These are phyloP conservation scores for Amniataba percoides DNA, from an alignment of 2,797 vertebrate genomes.

Conservation along the genomic window DNA sequence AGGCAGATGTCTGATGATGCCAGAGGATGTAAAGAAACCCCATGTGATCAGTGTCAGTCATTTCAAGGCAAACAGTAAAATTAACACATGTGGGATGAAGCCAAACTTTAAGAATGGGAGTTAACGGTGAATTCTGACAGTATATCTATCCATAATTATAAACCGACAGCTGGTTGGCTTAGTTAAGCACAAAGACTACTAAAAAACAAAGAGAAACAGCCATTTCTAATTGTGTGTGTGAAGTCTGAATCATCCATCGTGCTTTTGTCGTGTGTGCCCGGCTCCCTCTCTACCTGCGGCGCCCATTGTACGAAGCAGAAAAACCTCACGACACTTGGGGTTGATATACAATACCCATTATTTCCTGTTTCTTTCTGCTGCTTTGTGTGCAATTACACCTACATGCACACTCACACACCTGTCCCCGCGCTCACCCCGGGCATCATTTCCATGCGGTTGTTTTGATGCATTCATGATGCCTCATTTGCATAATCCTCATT, in stretches of 20 bases:
- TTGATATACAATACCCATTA: slow-evolving; percentile 29
- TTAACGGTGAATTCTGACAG: not conserved
- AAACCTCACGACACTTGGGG: slow-evolving; percentile 18
- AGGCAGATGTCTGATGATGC: not conserved
- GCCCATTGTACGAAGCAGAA: slow-evolving; percentile 3
- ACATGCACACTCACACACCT: not conserved
- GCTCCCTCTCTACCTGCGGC: not conserved
- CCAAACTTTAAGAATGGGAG: too few relatives aligned
- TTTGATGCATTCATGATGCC: slow-evolving; percentile 15
- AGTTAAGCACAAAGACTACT: not conserved
- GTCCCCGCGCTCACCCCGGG: not conserved
- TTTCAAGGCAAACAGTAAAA: not conserved
- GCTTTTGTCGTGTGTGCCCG: slow-evolving; percentile 6
- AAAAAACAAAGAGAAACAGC: not conserved
- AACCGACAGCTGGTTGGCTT: not conserved
- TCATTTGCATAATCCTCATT: slow-evolving; percentile 59
- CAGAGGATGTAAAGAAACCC: not conserved
- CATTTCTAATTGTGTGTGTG: not conserved
- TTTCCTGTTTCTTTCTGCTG: not conserved
- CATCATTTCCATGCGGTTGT: slow-evolving; percentile 29
- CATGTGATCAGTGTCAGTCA: too few relatives aligned
- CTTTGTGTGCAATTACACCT: not conserved
- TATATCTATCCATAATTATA: not conserved
- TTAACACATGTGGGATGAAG: too few relatives aligned
- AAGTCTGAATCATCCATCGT: slow-evolving; percentile 14